These are phyloP conservation scores for Fulmarus glacialis DNA, from an alignment of 2,113 vertebrate genomes.

Conservation along the genomic window DNA sequence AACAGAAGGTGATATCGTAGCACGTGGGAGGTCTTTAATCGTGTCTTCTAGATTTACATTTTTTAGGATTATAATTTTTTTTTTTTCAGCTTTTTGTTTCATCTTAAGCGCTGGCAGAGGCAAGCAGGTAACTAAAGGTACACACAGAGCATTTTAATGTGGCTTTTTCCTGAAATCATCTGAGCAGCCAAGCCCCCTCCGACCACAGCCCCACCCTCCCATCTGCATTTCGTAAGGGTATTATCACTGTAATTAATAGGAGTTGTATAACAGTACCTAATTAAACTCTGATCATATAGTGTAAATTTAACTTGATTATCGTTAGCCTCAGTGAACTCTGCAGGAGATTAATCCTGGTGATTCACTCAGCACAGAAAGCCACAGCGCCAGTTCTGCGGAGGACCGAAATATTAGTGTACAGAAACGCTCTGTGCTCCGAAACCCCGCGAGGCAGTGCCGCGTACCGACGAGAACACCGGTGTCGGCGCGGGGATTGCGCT, in stretches of 20 bases:
- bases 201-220: background rate
- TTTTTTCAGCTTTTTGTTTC: background rate
- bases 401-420: background rate
- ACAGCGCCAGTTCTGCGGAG: background rate
- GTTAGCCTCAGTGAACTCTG: conserved; percentile 49
- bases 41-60: background rate
- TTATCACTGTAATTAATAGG: conserved; percentile 62
- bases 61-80: background rate
- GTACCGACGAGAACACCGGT: accelerated
- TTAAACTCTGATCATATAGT: conserved; percentile 66
- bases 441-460: background rate
- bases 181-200: background rate
- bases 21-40: background rate
- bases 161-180: background rate
- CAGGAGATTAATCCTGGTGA: conserved; percentile 60
- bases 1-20: background rate
- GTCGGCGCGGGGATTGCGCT: accelerated
- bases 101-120: background rate
- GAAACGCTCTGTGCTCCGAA: background rate
- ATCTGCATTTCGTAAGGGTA: conserved; percentile 57
- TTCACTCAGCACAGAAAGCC: conserved; percentile 35
- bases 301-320: conserved; percentile 73
- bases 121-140: background rate
- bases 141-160: background rate
- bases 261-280: conserved; percentile 67